These are phyloP conservation scores for Gortyna flavago DNA, from an alignment of 2,888 invertebrate genomes.

Conservation along the genomic window DNA sequence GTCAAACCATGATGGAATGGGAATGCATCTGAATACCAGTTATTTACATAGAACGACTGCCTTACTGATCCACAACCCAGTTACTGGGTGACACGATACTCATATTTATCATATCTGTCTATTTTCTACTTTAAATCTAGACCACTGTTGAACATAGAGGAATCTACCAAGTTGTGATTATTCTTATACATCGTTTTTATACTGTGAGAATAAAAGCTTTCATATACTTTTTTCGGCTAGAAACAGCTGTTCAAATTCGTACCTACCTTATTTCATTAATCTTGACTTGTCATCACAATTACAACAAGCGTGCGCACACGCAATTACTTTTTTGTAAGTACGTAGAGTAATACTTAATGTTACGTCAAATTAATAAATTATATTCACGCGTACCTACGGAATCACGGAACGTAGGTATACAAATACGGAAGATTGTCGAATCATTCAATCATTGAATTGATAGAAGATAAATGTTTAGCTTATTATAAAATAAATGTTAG, in stretches of 20 bases:
- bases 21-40: background rate
- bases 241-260: background rate
- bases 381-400: background rate
- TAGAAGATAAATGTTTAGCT: background rate
- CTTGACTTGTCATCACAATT: background rate
- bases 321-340: background rate
- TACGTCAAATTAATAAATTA: conserved; percentile 9
- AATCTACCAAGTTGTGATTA: background rate
- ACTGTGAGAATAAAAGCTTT: background rate
- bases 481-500: background rate
- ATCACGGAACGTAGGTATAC: background rate
- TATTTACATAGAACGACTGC: background rate
- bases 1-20: background rate
- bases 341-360: background rate
- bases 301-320: background rate
- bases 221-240: background rate
- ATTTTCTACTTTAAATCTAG: background rate
- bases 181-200: background rate
- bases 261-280: too few species aligned
- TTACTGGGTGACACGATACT: background rate
- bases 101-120: background rate
- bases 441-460: background rate
- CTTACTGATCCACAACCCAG: background rate
- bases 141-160: background rate
- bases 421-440: background rate